Evolutionary conservation across 2,888 invertebrate genomes (phyloP), one percentile per base, ranked within the genome.

Genomic region (Cataglyphis rosenhaueri): DNA sequence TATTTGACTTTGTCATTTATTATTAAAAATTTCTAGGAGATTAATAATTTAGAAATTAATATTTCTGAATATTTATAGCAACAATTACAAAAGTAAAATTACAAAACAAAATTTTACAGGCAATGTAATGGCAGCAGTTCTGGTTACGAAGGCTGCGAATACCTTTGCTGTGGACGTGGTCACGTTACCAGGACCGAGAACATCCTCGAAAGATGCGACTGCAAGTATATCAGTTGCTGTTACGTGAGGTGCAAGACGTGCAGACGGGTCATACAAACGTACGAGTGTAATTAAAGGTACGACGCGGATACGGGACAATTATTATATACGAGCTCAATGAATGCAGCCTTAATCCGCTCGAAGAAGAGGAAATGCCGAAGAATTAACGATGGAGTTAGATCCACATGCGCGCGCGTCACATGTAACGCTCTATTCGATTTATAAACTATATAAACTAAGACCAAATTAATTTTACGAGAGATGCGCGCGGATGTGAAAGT

Each of bases 201-300:
- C 91, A 96, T 96, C 78, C 96, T 97, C 73, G 97, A 97, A 94
- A 95, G 97, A 92, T 98, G 98, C 95, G 97, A 97, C 92, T 98
- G 98, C 95, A 97, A 97, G 94, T 98, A 97, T 95, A 96, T 97
- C 95, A 97, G 97, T 96, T 98, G 98, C 95, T 98, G 98, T 95
- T 97, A 97, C 94, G 98, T 98, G 84, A 97, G 97, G 95, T 98
- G 98, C 95, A 97, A 97, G 95, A 97, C 97, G 62, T 98, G 98
- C 95, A 95, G 96, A 88, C 96, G 96, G 91, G 96, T 96, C 94
- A 95, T 96, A 70, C 96, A 97, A 91, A 96, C 96, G 83, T 96
- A 97, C 95, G 97, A 96, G 95, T 98, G 97, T 95, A 96, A 96
- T 94, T 96, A 94, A 95, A 44, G 9, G 25, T 59, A 25, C 18